Percentiles rank a stretch among this genome's conserved stretches.
Conservation (phyloP, 2,797 vertebrate genomes). For the Chelmon rostratus region DNA sequence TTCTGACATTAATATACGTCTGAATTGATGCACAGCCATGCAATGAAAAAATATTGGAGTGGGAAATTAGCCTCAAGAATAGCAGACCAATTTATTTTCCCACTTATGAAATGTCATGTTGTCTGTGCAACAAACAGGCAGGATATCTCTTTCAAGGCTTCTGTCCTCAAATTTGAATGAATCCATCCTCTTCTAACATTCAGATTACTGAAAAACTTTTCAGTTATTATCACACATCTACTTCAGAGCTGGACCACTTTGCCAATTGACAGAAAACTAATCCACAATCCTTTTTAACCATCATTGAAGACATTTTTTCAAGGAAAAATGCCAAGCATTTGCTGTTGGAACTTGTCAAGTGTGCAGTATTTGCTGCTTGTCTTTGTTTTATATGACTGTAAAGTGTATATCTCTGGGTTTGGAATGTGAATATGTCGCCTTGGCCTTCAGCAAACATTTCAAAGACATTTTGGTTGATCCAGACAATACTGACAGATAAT, state of each 20-base stretch:
- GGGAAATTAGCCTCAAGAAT: conserved; percentile 45
- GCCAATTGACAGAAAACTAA: not conserved
- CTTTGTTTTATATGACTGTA: not conserved
- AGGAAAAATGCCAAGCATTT: not conserved
- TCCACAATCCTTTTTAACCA: not conserved
- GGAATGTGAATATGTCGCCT: not conserved
- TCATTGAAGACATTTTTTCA: not conserved
- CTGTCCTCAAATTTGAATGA: conserved; percentile 4
- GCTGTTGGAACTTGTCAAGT: not conserved
- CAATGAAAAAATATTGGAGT: conserved; percentile 36
- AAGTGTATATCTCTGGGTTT: not conserved
- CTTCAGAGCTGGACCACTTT: not conserved
- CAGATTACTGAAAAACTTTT: conserved; percentile 1
- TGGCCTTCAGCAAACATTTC: not conserved
- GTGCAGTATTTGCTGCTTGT: not conserved
- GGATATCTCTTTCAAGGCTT: not conserved
- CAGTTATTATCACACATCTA: too few species aligned
- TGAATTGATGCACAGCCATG: conserved; percentile 44
- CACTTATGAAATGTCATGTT: conserved; percentile 25
- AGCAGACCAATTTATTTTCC: conserved; percentile 41
- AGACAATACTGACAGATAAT: not conserved
- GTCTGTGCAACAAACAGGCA: conserved; percentile 2
- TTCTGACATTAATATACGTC: conserved; percentile 60
- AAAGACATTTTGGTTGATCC: not conserved
- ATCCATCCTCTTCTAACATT: not conserved